These are phyloP conservation scores for Gopherus evgoodei DNA, from an alignment of 2,113 vertebrate species.

Conservation along the genomic window DNA sequence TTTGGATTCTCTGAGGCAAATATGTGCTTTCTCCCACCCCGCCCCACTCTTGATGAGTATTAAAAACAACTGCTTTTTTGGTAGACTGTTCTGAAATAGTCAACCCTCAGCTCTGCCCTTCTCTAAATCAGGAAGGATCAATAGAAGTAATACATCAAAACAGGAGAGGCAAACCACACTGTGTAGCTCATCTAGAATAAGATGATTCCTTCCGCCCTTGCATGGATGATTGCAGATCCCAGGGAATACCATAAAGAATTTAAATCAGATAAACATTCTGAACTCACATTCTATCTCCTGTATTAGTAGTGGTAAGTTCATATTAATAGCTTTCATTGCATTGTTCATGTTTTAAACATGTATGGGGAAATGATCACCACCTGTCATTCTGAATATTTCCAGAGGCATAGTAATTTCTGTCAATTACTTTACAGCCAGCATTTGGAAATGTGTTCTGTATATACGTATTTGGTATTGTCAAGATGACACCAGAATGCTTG, in stretches of 20 bases:
- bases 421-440: constrained; percentile 31
- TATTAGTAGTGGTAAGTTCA: background rate
- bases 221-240: background rate
- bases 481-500: background rate
- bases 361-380: constrained; percentile 44
- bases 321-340: background rate
- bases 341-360: constrained; percentile 48
- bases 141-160: background rate
- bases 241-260: background rate
- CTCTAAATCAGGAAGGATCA: constrained; percentile 21
- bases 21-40: background rate
- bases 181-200: background rate
- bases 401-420: constrained; percentile 51
- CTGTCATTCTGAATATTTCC: constrained; percentile 40
- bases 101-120: constrained; percentile 7
- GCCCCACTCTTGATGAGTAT: constrained; percentile 13
- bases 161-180: background rate
- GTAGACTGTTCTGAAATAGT: constrained; percentile 11
- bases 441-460: background rate
- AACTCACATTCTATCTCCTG: background rate
- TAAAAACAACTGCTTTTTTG: background rate
- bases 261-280: background rate
- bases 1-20: constrained; percentile 7
- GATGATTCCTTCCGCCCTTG: background rate
- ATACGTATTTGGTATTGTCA: constrained; percentile 6